A percentile compares a stretch with the other conserved stretches of the same genome.
Evolutionary conservation across 2,888 invertebrate genomes (phyloP).

Genomic region (Cheilosia grossa): DNA sequence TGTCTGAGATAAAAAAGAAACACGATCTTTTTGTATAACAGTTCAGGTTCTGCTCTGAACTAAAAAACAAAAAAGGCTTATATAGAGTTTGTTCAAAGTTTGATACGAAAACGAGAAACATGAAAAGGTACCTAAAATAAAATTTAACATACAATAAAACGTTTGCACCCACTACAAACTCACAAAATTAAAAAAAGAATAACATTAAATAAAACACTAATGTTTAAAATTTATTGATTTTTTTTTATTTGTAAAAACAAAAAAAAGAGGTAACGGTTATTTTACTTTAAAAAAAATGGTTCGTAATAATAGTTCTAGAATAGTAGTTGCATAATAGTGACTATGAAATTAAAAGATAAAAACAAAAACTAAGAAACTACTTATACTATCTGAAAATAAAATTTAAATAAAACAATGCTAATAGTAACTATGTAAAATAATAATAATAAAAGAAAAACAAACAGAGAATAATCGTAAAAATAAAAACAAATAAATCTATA

Average conservation of each 20-base stretch:
- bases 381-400: conserved; percentile 41
- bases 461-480: conserved; percentile 10
- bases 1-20: too few species aligned
- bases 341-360: conserved; percentile 53
- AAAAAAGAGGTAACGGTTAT: conserved; percentile 54
- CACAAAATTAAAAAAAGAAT: neutral
- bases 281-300: conserved; percentile 59
- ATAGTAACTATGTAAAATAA: conserved; percentile 24
- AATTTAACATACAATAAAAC: neutral
- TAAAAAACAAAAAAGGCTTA: too few species aligned
- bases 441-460: conserved; percentile 1
- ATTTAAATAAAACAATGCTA: conserved; percentile 43
- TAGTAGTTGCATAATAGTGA: conserved; percentile 48
- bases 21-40: too few species aligned
- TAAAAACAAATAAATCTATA: conserved; percentile 24
- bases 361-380: conserved; percentile 44
- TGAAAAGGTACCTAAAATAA: neutral
- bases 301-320: conserved; percentile 38
- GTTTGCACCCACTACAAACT: neutral
- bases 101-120: too few species aligned
- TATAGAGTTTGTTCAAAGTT: too few species aligned
- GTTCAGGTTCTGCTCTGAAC: too few species aligned
- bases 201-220: conserved; percentile 18
- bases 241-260: conserved; percentile 65
- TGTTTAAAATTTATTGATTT: conserved; percentile 39